These are phyloP conservation scores for Palythoa grandis DNA, from an alignment of 92 coral and sea anemone genomes.

Conservation along the genomic window DNA sequence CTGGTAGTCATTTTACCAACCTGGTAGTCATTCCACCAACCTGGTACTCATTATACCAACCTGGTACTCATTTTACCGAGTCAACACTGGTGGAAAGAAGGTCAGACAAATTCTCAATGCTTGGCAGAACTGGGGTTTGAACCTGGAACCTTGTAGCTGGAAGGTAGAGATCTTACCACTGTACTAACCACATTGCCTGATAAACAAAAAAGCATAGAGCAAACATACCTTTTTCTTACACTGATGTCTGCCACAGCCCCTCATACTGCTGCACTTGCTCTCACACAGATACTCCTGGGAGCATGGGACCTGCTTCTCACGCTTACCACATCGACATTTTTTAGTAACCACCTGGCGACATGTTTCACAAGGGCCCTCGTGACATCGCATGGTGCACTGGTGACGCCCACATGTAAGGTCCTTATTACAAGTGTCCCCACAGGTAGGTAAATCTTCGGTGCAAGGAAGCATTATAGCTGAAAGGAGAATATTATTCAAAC, in stretches of 20 bases:
- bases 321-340: slow-evolving; percentile 90
- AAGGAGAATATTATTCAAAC: neutral
- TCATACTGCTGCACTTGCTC: slow-evolving; percentile 79
- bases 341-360: slow-evolving; percentile 90
- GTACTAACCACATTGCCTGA: too few relatives aligned
- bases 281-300: slow-evolving; percentile 88
- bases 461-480: slow-evolving; percentile 83
- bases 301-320: slow-evolving; percentile 85
- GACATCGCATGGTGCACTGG: slow-evolving; percentile 90
- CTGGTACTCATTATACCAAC: too few relatives aligned
- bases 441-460: slow-evolving; percentile 89
- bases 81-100: too few relatives aligned
- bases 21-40: too few relatives aligned
- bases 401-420: slow-evolving; percentile 86
- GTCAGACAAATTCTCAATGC: too few relatives aligned
- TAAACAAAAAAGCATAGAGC: neutral
- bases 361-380: slow-evolving; percentile 85
- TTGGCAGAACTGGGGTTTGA: too few relatives aligned
- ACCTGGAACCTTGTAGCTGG: too few relatives aligned
- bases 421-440: slow-evolving; percentile 94
- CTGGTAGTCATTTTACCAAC: too few relatives aligned
- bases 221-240: slow-evolving; percentile 82
- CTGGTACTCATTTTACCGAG: too few relatives aligned
- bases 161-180: too few relatives aligned
- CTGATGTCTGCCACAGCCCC: slow-evolving; percentile 89